phyloP scores from a whole-genome alignment of 2,113 vertebrate genomes.

The Halichoeres trimaculatus region DNA sequence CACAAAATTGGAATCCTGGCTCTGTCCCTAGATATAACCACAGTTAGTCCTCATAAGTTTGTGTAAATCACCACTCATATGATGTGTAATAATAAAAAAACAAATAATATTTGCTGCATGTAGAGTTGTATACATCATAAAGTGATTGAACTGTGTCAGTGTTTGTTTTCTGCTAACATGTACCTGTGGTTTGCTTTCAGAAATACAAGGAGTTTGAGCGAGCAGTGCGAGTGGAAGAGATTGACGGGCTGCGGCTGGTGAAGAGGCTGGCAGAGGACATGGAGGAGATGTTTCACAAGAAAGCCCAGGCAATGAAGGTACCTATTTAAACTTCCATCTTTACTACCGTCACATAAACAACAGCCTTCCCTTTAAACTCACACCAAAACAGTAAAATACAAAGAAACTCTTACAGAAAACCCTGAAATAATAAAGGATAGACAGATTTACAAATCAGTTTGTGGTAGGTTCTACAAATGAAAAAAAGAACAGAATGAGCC shows the following conservation, averaged over 20 bases:
- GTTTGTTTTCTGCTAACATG: constrained; percentile 5
- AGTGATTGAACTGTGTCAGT: background rate
- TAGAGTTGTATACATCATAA: too few relatives aligned
- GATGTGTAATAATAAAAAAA: too few relatives aligned
- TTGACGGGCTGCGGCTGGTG: constrained; percentile 95
- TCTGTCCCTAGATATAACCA: too few relatives aligned
- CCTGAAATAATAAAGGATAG: too few relatives aligned
- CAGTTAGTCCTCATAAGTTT: too few relatives aligned
- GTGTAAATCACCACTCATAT: too few relatives aligned
- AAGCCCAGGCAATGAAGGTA: constrained; percentile 95
- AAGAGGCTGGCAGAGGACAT: constrained; percentile 96
- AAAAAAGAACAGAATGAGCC: constrained; percentile 10
- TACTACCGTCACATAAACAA: background rate
- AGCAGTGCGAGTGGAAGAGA: constrained; percentile 93
- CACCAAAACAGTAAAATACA: too few relatives aligned
- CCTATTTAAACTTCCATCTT: background rate
- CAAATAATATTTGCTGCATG: too few relatives aligned
- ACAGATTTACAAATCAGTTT: background rate
- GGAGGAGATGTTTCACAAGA: constrained; percentile 99
- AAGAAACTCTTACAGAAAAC: too few relatives aligned
- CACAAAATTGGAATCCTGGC: too few relatives aligned
- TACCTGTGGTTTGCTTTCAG: constrained; percentile 78
- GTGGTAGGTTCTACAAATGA: background rate
- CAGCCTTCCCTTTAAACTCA: background rate
- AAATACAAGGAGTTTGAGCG: constrained; percentile 99